Percentiles rank a stretch among this genome's conserved stretches.
These are phyloP conservation scores for Odontamblyopus rebecca DNA, from an alignment of 2,797 vertebrate genomes.

Conservation along the genomic window DNA sequence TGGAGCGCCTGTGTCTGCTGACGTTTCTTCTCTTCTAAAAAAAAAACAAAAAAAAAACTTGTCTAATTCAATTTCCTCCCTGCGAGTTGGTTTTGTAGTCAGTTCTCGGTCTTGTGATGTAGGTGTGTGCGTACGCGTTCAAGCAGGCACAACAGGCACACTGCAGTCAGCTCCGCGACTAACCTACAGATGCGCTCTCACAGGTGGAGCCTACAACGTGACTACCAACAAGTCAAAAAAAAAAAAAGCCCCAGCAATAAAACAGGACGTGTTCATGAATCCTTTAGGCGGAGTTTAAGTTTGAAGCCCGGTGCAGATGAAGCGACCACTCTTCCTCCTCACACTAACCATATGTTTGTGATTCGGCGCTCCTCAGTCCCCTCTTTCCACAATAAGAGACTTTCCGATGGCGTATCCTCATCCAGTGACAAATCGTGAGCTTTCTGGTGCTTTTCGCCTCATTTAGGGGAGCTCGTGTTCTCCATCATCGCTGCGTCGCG, in stretches of 20 bases:
- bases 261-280: background rate
- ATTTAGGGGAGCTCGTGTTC: conserved; percentile 53
- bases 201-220: conserved; percentile 26
- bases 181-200: conserved; percentile 31
- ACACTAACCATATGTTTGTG: conserved; percentile 62
- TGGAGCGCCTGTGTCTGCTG: background rate
- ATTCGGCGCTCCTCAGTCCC: conserved; percentile 24
- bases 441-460: conserved; percentile 7
- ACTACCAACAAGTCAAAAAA: background rate
- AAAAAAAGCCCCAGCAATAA: background rate
- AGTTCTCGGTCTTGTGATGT: conserved; percentile 65
- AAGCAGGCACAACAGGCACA: conserved; percentile 36
- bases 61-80: conserved; percentile 58
- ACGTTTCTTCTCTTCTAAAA: conserved; percentile 15
- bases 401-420: background rate
- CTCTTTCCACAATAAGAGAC: background rate
- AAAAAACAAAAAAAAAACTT: conserved; percentile 43
- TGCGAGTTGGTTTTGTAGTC: conserved; percentile 37
- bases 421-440: background rate
- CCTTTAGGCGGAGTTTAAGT: background rate
- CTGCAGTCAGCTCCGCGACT: conserved; percentile 52
- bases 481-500: conserved; percentile 64
- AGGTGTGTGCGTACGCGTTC: conserved; percentile 19
- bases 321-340: conserved; percentile 39
- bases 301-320: conserved; percentile 19